A percentile compares a stretch with the other conserved stretches of the same genome.
phyloP scores from a whole-genome alignment of 1,140 invertebrate genomes.

The Pseudomyrmex pallidus region DNA sequence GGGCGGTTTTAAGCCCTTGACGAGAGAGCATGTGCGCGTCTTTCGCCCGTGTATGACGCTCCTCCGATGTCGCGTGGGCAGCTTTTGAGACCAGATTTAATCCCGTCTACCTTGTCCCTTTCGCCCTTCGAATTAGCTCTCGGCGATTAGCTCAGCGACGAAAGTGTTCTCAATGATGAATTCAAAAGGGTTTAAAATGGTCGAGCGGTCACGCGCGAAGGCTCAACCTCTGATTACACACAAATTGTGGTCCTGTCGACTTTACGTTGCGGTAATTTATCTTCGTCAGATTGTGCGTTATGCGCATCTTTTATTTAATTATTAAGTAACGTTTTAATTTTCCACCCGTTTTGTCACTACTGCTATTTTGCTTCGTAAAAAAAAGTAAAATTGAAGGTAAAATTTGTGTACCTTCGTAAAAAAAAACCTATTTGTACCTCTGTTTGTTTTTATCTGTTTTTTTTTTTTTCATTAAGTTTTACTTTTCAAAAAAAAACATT shows the following conservation, averaged over 20 bases:
- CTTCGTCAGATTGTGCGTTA: not conserved
- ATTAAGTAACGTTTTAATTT: too few relatives aligned
- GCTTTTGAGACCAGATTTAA: slow-evolving; percentile 21
- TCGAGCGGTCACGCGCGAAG: not conserved
- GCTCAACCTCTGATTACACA: not conserved
- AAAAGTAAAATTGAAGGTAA: too few relatives aligned
- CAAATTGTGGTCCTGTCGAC: not conserved
- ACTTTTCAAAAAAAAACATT: not conserved
- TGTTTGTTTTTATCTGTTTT: too few relatives aligned
- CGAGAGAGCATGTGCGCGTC: slow-evolving; percentile 23
- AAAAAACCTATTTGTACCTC: too few relatives aligned
- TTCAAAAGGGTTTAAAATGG: not conserved
- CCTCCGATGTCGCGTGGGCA: slow-evolving; percentile 19
- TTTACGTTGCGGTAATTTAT: not conserved
- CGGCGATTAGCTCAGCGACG: not conserved
- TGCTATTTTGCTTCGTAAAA: too few relatives aligned
- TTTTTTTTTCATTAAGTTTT: too few relatives aligned
- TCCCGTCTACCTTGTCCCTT: slow-evolving; percentile 30
- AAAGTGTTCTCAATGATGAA: not conserved
- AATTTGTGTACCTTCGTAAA: too few relatives aligned
- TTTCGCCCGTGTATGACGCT: slow-evolving; percentile 36
- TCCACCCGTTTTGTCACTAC: too few relatives aligned
- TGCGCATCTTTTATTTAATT: too few relatives aligned
- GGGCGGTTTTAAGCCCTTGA: slow-evolving; percentile 50
- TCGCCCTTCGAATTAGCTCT: slow-evolving; percentile 35